Evolutionary conservation across 2,113 vertebrate species (phyloP), one percentile per base, ranked within the genome.

Genomic region (Nanorana parkeri): DNA sequence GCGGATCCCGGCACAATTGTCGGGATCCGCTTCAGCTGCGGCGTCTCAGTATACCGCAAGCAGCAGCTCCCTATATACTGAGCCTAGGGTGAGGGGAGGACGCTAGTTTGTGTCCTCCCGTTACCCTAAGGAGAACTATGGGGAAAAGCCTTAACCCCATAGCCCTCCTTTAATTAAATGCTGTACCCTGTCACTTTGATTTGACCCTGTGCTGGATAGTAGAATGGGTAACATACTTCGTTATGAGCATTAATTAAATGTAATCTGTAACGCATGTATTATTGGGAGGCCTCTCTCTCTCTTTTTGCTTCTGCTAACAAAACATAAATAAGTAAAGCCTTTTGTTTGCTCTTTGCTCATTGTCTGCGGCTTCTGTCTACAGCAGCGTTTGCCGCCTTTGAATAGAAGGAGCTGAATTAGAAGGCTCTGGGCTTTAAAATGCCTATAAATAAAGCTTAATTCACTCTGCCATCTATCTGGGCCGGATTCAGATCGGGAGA

Each of bases 401-500:
- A 55, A 56, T 55, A 72, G 56, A 72, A 29, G 51, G n/a, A 10
- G n/a, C 68, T 26, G 41, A 72, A 55, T 55, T 55, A 72, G 51
- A 56, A 24, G 47, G 52, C 68, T 24, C 41, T 16, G 68, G 68
- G 21, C 41, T 51, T 5, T 15, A 28, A 56, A n/a, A 56, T 3
- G 51, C 20, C 69, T 72, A 72, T 29, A 72, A 72, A 71, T 71
- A 71, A n/a, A 55, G 26, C 8, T 13, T 10, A 28, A 29, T 54
- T 20, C 17, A 52, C 41, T 26, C 17, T 20, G 68, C 68, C 68
- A 26, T 47, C 32, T 54, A 17, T 17, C 52, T 47, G 21, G 41
- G 5, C 21, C 7, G 68, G n/a, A 16, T 52, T 5, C 41, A 69
- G 68, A n/a, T 24, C 11, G 20, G 11, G 65, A 69, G 67, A 24